Conservation (phyloP, 2,113 vertebrate species). For the Pangasianodon hypophthalmus region DNA sequence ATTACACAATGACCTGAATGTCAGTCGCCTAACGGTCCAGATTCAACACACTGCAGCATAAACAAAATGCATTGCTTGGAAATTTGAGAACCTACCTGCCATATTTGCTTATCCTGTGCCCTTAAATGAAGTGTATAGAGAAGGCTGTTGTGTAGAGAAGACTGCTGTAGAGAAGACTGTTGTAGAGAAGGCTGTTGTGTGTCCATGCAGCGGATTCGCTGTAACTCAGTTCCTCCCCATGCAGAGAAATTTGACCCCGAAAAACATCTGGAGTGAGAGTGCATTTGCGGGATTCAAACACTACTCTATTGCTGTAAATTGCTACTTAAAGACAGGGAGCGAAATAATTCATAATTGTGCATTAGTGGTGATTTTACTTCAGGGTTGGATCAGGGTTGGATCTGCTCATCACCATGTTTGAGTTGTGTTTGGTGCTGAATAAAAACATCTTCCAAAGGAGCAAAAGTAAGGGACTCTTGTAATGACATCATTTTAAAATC, state of each 20-base stretch:
- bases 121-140: background rate
- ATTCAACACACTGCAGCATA: background rate
- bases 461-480: too few relatives aligned
- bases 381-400: background rate
- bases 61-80: background rate
- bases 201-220: background rate
- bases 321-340: background rate
- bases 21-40: background rate
- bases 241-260: constrained; percentile 22
- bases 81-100: background rate
- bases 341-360: too few relatives aligned
- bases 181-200: background rate
- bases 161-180: background rate
- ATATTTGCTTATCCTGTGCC: background rate
- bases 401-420: background rate
- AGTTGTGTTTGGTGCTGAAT: background rate
- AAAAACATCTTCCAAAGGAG: background rate
- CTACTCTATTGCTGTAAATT: background rate
- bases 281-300: background rate
- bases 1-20: background rate
- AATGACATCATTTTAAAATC: too few relatives aligned
- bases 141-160: too few relatives aligned
- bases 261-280: constrained; percentile 8
- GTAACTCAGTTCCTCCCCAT: constrained; percentile 27
- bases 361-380: background rate